phyloP scores from a whole-genome alignment of 2,113 vertebrate genomes.

The Cheirogaleus medius region DNA sequence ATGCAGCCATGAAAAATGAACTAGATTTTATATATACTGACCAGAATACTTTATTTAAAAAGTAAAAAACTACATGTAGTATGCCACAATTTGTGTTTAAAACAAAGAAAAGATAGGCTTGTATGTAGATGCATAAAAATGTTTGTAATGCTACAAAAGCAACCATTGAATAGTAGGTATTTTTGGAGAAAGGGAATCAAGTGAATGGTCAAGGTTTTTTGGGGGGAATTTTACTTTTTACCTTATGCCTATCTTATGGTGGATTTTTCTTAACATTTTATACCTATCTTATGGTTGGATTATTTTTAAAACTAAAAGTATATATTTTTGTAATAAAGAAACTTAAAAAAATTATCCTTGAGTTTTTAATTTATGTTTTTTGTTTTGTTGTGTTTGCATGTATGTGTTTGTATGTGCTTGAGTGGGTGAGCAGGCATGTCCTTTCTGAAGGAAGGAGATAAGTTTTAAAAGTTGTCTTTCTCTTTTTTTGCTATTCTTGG shows the following conservation, averaged over 20 bases:
- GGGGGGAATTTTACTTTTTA: not conserved
- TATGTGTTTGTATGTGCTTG: not conserved
- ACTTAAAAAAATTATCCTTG: not conserved
- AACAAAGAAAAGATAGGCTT: not conserved
- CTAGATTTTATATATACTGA: not conserved
- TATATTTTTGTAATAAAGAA: slow-evolving; percentile 27
- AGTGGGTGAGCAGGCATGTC: not conserved
- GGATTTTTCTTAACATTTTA: too few species aligned
- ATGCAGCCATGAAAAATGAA: not conserved
- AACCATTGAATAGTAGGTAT: not conserved
- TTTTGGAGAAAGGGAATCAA: not conserved
- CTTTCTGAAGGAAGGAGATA: slow-evolving; percentile 40
- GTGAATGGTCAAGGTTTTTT: not conserved
- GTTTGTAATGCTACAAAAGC: not conserved
- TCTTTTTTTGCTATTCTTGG: slow-evolving; percentile 24
- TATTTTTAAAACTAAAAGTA: not conserved
- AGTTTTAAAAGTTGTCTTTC: not conserved
- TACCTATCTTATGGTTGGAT: not conserved
- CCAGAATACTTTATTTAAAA: slow-evolving; percentile 33
- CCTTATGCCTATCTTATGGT: not conserved
- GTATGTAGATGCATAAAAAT: not conserved
- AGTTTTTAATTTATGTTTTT: not conserved
- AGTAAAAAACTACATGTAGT: not conserved
- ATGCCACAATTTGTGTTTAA: not conserved
- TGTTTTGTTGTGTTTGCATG: not conserved